Base-by-base conservation (phyloP, 2,797 vertebrate genomes). In the Sebastes itinus region DNA sequence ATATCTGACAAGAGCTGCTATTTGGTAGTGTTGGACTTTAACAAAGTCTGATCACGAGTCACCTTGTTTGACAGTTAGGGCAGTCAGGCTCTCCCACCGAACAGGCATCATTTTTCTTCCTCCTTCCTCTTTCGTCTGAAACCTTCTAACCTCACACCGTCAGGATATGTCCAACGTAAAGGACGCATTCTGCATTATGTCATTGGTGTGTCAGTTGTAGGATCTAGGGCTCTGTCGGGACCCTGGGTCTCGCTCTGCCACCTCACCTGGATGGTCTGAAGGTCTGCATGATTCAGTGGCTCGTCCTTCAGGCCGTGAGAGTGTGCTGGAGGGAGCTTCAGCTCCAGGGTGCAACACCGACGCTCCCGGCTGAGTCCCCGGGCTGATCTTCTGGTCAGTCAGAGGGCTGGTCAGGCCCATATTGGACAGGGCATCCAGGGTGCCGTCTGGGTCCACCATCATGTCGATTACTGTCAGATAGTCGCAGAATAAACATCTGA, bases 371-470 rank as follows among this genome's bases (percentile, higher is more conserved):
- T 93, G 96, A 42, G 93, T 77, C 65, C 92, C 87, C 0, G 96
- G 93, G 84, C 94, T 95, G 77, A 93, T 69, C 90, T 96, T 97
- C 59, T 91, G 90, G 84, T 97, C 97, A 10, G 95, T 72, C 69
- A 96, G 66, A 23, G 97, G 94, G 82, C 95, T 95, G 72, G 94
- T 88, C 22, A 98, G 93, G 72, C 97, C 97, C 92, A 99, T 81
- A 86, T 81, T 96, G 92, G 97, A 97, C 84, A 99, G 90, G 69
- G 97, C 97, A 77, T 99, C 98, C 95, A 99, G 90, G 58, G 97
- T 97, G 23, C 98, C 98, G 33, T 99, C 98, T 2, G 98, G 98
- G 89, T 99, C 98, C 81, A 99, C 97, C 98, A 99, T 99, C 84
- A 97, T 93, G 83, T 99, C 98, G 78, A 99, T 99, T 7, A 96